Percentiles rank a stretch among this genome's conserved stretches.
Conservation (phyloP, 2,113 vertebrate species). For the Burhinus bistriatus region DNA sequence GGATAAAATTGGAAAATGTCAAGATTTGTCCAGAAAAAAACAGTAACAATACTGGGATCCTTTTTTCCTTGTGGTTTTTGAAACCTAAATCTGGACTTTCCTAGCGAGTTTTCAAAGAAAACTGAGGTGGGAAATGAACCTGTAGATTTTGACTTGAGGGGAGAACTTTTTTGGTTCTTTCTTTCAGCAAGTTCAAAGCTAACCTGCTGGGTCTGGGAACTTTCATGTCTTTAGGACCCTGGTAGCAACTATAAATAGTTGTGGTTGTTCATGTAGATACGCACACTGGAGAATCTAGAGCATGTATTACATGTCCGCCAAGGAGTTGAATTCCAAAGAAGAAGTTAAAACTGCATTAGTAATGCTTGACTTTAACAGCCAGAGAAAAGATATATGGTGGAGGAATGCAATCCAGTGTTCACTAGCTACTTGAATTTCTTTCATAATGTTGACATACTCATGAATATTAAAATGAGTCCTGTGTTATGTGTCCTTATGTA, state of each 20-base stretch:
- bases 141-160: conserved; percentile 30
- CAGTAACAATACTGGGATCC: background rate
- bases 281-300: background rate
- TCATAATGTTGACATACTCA: conserved; percentile 57
- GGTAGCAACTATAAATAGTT: conserved; percentile 33
- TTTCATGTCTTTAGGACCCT: conserved; percentile 31
- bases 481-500: conserved; percentile 45
- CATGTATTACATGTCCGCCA: background rate
- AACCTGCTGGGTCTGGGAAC: background rate
- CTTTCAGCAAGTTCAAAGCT: conserved; percentile 2
- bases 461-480: conserved; percentile 65
- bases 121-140: background rate
- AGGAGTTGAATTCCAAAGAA: conserved; percentile 42
- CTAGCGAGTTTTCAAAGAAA: background rate
- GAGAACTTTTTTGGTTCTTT: background rate
- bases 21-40: conserved; percentile 27
- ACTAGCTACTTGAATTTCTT: conserved; percentile 59
- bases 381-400: conserved; percentile 57
- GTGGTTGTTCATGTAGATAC: background rate
- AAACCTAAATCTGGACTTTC: background rate
- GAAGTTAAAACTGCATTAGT: conserved; percentile 29
- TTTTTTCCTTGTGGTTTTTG: background rate
- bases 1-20: background rate
- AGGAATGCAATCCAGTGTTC: conserved; percentile 51
- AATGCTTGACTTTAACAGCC: conserved; percentile 18